Conservation (phyloP, 37 sponge, comb jelly and placozoan genomes). For the Beroe ovata region DNA sequence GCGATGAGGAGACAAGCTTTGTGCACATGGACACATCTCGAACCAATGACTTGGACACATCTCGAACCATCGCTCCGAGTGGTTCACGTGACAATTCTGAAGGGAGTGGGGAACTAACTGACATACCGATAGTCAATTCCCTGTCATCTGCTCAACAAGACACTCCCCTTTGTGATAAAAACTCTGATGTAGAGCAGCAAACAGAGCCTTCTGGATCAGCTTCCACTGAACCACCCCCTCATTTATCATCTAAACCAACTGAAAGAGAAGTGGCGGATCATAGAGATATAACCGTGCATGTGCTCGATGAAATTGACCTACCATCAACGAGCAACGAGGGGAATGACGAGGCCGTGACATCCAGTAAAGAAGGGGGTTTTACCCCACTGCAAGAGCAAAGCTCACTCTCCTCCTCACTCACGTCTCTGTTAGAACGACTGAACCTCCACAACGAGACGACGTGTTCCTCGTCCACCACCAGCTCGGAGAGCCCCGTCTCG, state of each 20-base stretch:
- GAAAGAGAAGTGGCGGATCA: not conserved
- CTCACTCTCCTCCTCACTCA: not conserved
- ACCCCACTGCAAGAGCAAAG: not conserved
- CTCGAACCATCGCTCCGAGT: not conserved
- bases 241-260: not conserved
- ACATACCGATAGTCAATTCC: not conserved
- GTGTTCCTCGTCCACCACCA: not conserved
- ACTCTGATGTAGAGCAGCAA: not conserved
- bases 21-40: slow-evolving; percentile 55
- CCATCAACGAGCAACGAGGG: not conserved
- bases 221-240: not conserved
- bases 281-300: not conserved
- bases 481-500: not conserved
- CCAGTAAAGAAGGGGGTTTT: not conserved
- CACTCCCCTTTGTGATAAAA: not conserved
- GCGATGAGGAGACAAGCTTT: slow-evolving; percentile 59
- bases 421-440: not conserved
- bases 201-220: not conserved
- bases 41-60: not conserved
- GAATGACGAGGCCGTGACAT: not conserved
- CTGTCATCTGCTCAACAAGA: not conserved
- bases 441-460: not conserved
- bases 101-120: not conserved
- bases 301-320: not conserved
- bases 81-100: not conserved